Evolutionary conservation across 2,113 vertebrate species (phyloP), one percentile per base, ranked within the genome.

Genomic region (Cairina moschata): DNA sequence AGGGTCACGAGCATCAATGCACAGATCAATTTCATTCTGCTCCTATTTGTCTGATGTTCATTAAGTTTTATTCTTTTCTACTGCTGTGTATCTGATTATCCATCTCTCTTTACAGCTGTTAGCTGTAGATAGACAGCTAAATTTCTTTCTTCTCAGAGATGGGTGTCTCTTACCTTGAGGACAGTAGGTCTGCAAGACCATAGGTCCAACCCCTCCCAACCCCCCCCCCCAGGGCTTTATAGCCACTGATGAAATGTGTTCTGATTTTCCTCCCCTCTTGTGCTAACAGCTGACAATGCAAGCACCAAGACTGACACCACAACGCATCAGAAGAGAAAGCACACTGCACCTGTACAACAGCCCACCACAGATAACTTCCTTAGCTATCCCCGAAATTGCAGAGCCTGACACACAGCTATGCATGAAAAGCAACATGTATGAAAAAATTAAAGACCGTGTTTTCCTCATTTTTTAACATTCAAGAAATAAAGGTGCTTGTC

Each of bases 241-340:
- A 68, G 46, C 4, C 4, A 6, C 25, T 63, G 60, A 38, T 38
- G 15, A 63, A 28, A 17, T 3, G 15, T 38, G 26, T 63, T 26
- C 34, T 63, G n/a, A 63, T 76, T 71, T 48, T 23, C 0, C 3
- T 32, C 6, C 22, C 6, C 2, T 59, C 31, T 20, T 80, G 2
- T 66, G 8, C 50, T 69, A 25, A 38, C 16, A 88, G 29, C 31
- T 72, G 22, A 12, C 38, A 22, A 21, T 28, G 11, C 21, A 38
- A 75, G 17, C 50, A 42, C 25, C 38, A 79, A 83, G 13, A 13
- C 44, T 88, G 32, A n/a, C 8, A n/a, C 28, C 8, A 13, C 8
- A 32, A 50, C 26, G 63, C 28, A 34, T 40, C 18, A 42, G 25
- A 82, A 62, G 6, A 67, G 8, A 58, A 73, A 60, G 5, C 5